Evolutionary conservation across 1,140 invertebrate genomes (phyloP).

Genomic region (Bemisia tabaci): DNA sequence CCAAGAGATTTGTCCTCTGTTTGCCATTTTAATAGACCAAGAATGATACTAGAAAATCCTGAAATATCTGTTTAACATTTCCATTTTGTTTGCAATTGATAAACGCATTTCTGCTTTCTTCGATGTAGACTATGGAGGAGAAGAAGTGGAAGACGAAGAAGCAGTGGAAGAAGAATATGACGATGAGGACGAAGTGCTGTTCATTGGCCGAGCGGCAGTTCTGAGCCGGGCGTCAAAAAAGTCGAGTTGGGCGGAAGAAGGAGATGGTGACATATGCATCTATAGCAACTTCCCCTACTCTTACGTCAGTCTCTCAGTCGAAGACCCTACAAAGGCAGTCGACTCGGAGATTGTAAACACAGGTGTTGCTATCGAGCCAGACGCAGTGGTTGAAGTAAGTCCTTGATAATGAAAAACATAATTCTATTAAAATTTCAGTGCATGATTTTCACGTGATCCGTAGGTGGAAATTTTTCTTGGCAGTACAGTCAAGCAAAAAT

Average conservation of each 20-base stretch:
- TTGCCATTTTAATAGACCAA: too few species aligned
- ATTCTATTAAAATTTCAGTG: too few species aligned
- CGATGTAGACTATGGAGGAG: too few species aligned
- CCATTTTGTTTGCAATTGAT: too few species aligned
- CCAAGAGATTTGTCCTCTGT: too few species aligned
- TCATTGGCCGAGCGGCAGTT: background rate
- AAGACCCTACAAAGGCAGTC: background rate
- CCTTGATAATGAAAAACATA: too few species aligned
- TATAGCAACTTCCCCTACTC: background rate
- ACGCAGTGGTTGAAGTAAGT: background rate
- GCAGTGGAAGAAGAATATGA: background rate
- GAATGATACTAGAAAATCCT: too few species aligned
- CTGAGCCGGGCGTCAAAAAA: background rate
- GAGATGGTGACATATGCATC: background rate
- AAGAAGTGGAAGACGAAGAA: background rate
- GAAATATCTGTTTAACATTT: too few species aligned
- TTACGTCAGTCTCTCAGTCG: background rate
- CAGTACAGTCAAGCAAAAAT: too few species aligned
- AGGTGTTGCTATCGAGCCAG: background rate
- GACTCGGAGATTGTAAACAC: background rate
- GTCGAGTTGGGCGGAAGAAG: background rate
- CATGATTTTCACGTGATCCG: too few species aligned
- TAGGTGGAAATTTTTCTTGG: too few species aligned
- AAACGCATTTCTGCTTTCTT: too few species aligned
- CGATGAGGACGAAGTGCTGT: background rate